Percentiles rank a stretch among this genome's conserved stretches.
Evolutionary conservation across 92 coral and sea anemone species (phyloP).

Genomic region (Parazoanthus swiftii): DNA sequence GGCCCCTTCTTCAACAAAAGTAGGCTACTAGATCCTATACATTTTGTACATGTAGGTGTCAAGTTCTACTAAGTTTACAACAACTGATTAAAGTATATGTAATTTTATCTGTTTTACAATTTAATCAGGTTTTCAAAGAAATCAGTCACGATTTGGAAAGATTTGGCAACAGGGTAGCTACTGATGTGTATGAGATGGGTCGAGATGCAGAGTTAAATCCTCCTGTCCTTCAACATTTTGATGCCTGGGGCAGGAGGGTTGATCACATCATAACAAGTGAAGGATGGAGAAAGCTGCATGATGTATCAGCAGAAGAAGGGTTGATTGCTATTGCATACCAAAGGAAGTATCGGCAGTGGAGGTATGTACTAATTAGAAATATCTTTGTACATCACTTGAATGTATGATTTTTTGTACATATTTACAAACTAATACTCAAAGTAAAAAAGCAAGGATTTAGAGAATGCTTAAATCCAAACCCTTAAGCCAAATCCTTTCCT

Average conservation of each 20-base stretch:
- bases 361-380: conserved; percentile 45
- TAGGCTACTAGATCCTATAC: neutral
- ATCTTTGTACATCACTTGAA: too few species aligned
- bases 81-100: neutral
- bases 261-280: conserved; percentile 79
- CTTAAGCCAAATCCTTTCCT: too few species aligned
- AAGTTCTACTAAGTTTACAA: neutral
- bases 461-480: too few species aligned
- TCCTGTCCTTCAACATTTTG: conserved; percentile 76
- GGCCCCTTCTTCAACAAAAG: neutral
- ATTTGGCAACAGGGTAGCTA: conserved; percentile 88
- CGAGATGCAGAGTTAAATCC: conserved; percentile 76
- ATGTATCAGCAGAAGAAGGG: conserved; percentile 86
- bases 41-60: neutral
- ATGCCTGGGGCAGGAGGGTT: conserved; percentile 87
- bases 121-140: conserved; percentile 64
- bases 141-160: conserved; percentile 71
- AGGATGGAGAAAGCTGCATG: conserved; percentile 85
- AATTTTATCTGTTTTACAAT: neutral
- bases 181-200: conserved; percentile 76
- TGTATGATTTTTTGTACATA: too few species aligned
- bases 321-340: conserved; percentile 81
- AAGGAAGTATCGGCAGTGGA: conserved; percentile 80
- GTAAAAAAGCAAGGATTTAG: too few species aligned
- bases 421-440: too few species aligned